A percentile compares a stretch with the other conserved stretches of the same genome.
These are phyloP conservation scores for Diachasmimorpha longicaudata DNA, from an alignment of 1,140 invertebrate species.

Conservation along the genomic window DNA sequence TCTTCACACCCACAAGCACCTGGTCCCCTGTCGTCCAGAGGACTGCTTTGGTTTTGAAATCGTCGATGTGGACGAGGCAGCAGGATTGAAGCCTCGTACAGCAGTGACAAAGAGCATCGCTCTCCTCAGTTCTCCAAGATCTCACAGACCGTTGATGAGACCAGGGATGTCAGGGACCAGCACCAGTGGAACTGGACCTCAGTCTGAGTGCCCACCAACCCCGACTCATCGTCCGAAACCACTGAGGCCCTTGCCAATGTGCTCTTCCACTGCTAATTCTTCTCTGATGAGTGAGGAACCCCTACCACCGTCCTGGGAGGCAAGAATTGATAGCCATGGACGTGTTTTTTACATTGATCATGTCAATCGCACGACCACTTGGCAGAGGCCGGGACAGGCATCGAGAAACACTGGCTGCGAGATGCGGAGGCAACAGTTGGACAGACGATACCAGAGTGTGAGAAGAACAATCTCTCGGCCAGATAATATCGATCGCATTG, in stretches of 20 bases:
- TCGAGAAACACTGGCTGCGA: conserved; percentile 67
- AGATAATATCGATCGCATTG: conserved; percentile 55
- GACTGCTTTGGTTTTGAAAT: conserved; percentile 80
- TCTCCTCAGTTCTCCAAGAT: conserved; percentile 51
- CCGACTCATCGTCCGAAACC: conserved; percentile 80
- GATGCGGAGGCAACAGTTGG: conserved; percentile 77
- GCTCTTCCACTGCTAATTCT: conserved; percentile 74
- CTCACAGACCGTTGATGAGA: conserved; percentile 49
- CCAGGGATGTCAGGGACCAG: conserved; percentile 33
- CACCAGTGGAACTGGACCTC: conserved; percentile 27
- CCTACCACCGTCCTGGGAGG: conserved; percentile 89
- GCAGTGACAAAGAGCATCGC: conserved; percentile 59
- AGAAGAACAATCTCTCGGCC: conserved; percentile 56
- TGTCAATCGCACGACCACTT: conserved; percentile 89
- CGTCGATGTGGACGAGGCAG: conserved; percentile 75
- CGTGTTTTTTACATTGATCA: conserved; percentile 94
- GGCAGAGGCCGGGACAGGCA: conserved; percentile 79
- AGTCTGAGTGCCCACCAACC: conserved; percentile 76
- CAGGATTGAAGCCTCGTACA: conserved; percentile 53
- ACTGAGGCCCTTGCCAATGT: conserved; percentile 69
- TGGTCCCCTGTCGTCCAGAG: conserved; percentile 63
- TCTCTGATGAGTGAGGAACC: conserved; percentile 86
- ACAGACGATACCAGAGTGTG: conserved; percentile 70
- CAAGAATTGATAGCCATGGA: conserved; percentile 90
- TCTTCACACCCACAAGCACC: conserved; percentile 62